Evolutionary conservation across 2,113 vertebrate species (phyloP), one percentile per base, ranked within the genome.

Genomic region (Phyllopteryx taeniolatus): DNA sequence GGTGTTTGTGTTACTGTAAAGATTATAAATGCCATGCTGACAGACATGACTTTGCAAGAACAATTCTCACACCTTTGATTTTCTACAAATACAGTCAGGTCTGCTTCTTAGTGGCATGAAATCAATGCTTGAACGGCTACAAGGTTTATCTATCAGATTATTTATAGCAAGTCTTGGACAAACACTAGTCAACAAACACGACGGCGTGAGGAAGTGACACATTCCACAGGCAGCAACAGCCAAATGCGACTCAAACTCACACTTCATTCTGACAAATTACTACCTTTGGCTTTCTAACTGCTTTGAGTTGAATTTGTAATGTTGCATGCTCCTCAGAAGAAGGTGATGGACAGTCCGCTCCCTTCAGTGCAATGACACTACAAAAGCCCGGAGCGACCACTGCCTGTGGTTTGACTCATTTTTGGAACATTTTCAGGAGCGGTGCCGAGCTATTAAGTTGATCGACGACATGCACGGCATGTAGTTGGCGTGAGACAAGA

Each of bases 381-480:
- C 17, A 54, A 63, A 42, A 42, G 19, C 9, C 35, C n/a, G 20
- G 17, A 63, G 61, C 61, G 20, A 42, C 13, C 61, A 1, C 35
- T 15, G 15, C 19, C 12, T 39, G 39, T 42, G 35, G 17, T 63
- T 63, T n/a, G 35, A 39, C 35, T 39, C 13, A 20, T 20, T 63
- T 63, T 22, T 63, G 61, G 61, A 63, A n/a, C 35, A 42, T 63
- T 42, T 42, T 63, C 39, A 63, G 19, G 17, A 42, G 53, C 53
- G 17, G 9, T 11, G 53, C 53, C 53, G n/a, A 59, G 62, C 62
- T 65, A 65, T 65, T 65, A 27, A 43, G 62, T 65, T 65, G 62
- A 65, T 65, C 20, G 42, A 65, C 62, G 62, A 65, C 62, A 65
- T 6, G 62, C 62, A 20, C 35, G 61, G 19, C 62, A 2, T 15